Evolutionary conservation across 2,797 vertebrate species (phyloP), one percentile per base, ranked within the genome.

Genomic region (Atherinosoma microstoma): DNA sequence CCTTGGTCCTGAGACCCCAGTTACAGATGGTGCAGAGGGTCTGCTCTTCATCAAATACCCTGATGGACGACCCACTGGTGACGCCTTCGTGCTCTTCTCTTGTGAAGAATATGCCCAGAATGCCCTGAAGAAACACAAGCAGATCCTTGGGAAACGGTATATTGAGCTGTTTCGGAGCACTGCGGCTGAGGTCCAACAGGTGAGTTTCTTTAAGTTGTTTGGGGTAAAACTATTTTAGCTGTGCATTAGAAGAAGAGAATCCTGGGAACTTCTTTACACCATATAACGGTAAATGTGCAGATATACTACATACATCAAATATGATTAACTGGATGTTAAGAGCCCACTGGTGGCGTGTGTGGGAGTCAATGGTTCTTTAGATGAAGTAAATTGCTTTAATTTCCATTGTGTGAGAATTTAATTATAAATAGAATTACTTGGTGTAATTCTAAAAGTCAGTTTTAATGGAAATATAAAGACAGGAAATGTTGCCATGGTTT

Each of bases 81-180:
- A 99, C 7, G 97, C 98, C 4, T 99, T 99, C 83, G 98, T 98
- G 77, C 93, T 99, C 30, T 99, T 99, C 87, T 96, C 97, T 66
- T 98, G 97, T 81, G 98, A 99, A 84, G 97, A 99, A 77, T 97
- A 97, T 30, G 97, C 97, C 62, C 97, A 98, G 91, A 97, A 97
- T 38, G 95, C 97, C 51, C 94, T 99, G 89, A 97, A 97, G 83
- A 99, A 96, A 84, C 98, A 99, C 93, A 99, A 98, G 89, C 97
- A 98, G 92, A 97, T 98, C 87, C 94, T 99, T 75, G 98, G 98
- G 20, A 99, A 98, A 88, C 94, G 98, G 63, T 99, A 98, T 76
- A 99, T 99, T 2, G 98, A 99, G 92, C 94, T 99, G 89, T 99
- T 99, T 87, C 94, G 97, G 38, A 99, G 98, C 82, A 99, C 98